These are phyloP conservation scores for Enteromius argenteus DNA, from an alignment of 2,797 vertebrate species.

Conservation along the genomic window DNA sequence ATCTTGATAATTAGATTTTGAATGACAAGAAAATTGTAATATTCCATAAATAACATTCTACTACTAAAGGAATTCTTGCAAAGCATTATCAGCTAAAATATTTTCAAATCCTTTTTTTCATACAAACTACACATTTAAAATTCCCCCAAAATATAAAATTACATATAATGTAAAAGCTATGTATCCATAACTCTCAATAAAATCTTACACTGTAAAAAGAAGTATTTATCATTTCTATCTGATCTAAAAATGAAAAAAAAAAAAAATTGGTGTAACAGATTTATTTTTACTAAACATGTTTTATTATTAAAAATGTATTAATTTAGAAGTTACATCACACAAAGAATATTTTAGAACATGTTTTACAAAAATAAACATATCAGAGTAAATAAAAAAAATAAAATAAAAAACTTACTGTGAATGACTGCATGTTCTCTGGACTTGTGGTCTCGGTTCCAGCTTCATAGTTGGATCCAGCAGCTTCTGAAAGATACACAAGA, in stretches of 20 bases:
- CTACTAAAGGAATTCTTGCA: no score
- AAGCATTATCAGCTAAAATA: background rate
- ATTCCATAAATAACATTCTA: background rate
- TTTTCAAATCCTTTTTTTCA: background rate
- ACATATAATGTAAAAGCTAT: background rate
- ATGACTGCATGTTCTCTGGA: constrained; percentile 60
- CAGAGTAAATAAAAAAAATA: background rate
- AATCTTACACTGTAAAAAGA: background rate
- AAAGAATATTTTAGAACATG: background rate
- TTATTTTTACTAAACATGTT: background rate
- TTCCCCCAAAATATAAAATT: background rate
- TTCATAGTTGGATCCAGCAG: constrained; percentile 45
- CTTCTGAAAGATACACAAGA: constrained; percentile 70
- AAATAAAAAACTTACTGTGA: constrained; percentile 50
- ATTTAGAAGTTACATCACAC: background rate
- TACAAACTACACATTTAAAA: constrained; percentile 3
- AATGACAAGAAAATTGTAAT: background rate
- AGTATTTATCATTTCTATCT: no score
- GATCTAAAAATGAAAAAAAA: background rate
- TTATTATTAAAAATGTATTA: background rate
- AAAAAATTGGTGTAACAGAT: background rate
- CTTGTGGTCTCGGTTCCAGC: constrained; percentile 40
- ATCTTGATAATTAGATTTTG: background rate
- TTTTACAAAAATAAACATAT: background rate
- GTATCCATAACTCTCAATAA: background rate